Conservation (phyloP, 1,140 invertebrate genomes). For the Idris sp. region DNA sequence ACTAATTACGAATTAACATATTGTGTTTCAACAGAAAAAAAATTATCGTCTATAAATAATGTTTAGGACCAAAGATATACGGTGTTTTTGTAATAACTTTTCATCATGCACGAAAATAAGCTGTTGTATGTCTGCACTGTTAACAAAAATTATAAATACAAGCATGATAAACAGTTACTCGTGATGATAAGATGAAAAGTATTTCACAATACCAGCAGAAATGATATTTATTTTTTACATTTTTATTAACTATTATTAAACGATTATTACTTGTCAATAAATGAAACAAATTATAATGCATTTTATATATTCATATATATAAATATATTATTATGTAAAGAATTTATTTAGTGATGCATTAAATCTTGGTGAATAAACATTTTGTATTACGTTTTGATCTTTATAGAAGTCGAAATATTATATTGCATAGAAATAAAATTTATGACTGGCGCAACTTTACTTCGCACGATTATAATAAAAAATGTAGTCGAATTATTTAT, state of each 20-base stretch:
- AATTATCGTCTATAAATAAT: conserved; percentile 64
- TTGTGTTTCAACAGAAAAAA: conserved; percentile 45
- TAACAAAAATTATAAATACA: conserved; percentile 45
- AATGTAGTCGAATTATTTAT: no score
- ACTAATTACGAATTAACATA: conserved; percentile 30
- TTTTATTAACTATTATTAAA: conserved; percentile 33
- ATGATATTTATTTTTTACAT: conserved; percentile 48
- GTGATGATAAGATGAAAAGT: conserved; percentile 13
- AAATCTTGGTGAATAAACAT: conserved; percentile 15
- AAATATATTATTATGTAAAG: conserved; percentile 17
- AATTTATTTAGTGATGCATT: conserved; percentile 35
- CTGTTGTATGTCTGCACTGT: conserved; percentile 3
- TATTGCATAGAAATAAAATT: no score
- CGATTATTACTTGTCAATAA: conserved; percentile 9
- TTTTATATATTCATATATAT: conserved; percentile 43
- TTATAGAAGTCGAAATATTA: not conserved
- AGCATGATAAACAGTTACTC: conserved; percentile 19
- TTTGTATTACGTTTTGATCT: conserved; percentile 23
- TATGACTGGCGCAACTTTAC: no score
- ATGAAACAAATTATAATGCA: conserved; percentile 23
- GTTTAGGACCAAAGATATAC: conserved; percentile 78
- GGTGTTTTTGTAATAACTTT: conserved; percentile 68
- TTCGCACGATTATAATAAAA: no score
- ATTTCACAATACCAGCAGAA: conserved; percentile 14
- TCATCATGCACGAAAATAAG: conserved; percentile 59